phyloP scores from a whole-genome alignment of 1,140 invertebrate species.

The Heliconius himera region DNA sequence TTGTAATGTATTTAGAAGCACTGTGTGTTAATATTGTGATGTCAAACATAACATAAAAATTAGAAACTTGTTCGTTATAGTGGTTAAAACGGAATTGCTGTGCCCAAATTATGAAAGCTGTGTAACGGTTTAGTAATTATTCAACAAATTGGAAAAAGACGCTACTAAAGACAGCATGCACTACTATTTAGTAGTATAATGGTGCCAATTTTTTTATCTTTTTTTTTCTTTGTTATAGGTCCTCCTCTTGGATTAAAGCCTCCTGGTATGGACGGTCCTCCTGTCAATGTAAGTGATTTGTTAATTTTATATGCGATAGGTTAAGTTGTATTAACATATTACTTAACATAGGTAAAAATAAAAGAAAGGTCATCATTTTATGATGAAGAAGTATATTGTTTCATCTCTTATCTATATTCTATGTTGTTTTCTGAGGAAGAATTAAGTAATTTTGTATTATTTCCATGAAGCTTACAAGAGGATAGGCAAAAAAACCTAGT shows the following conservation, averaged over 20 bases:
- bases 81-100: background rate
- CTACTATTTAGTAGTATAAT: background rate
- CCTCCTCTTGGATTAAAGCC: slow-evolving; percentile 43
- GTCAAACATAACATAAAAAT: background rate
- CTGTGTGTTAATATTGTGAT: background rate
- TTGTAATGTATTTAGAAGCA: background rate
- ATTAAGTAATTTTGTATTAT: no score
- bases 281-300: slow-evolving; percentile 35
- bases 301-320: background rate
- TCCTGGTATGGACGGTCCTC: slow-evolving; percentile 43
- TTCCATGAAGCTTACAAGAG: no score
- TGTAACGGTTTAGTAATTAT: background rate
- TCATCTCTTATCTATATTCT: no score
- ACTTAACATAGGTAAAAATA: no score
- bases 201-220: background rate
- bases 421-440: no score
- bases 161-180: background rate
- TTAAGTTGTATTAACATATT: background rate
- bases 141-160: background rate
- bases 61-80: background rate
- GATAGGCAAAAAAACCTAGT: no score
- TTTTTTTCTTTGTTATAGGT: slow-evolving; percentile 37
- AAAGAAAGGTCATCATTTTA: no score
- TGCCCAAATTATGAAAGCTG: background rate
- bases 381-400: no score